Evolutionary conservation across 2,113 vertebrate species (phyloP).

Genomic region (Mustela nigripes): DNA sequence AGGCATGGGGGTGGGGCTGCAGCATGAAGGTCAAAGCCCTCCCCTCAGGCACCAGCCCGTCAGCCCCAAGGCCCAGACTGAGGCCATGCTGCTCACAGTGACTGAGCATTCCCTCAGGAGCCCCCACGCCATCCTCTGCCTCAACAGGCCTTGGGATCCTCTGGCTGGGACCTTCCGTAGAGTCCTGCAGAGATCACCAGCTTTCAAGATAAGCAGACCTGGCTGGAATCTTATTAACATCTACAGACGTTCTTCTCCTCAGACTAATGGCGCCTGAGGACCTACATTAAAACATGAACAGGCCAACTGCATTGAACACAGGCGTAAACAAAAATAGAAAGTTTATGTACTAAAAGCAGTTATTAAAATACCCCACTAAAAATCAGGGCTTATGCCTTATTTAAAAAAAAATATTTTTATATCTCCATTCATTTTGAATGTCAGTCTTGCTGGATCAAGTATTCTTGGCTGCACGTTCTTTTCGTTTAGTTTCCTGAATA

Average conservation of each 20-base stretch:
- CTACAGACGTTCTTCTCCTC: background rate
- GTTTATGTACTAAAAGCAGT: background rate
- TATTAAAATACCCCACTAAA: background rate
- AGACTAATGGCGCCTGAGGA: background rate
- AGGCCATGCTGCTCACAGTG: background rate
- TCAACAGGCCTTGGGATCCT: background rate
- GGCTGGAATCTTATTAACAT: background rate
- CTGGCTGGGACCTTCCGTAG: background rate
- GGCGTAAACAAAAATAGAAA: background rate
- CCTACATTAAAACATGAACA: background rate
- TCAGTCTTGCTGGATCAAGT: too few species aligned
- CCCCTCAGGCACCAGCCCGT: background rate
- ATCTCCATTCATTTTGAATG: too few species aligned
- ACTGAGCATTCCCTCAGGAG: background rate
- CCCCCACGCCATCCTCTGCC: background rate
- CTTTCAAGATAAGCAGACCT: background rate
- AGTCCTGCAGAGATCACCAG: background rate
- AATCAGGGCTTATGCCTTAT: background rate
- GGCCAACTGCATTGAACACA: background rate
- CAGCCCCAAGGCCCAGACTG: background rate
- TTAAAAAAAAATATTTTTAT: background rate
- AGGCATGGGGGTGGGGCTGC: too few species aligned
- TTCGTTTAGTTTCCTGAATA: too few species aligned
- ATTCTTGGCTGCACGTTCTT: too few species aligned
- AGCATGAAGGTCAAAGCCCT: background rate